These are phyloP conservation scores for Saccostrea cuccullata DNA, from an alignment of 1,140 invertebrate genomes.

Conservation along the genomic window DNA sequence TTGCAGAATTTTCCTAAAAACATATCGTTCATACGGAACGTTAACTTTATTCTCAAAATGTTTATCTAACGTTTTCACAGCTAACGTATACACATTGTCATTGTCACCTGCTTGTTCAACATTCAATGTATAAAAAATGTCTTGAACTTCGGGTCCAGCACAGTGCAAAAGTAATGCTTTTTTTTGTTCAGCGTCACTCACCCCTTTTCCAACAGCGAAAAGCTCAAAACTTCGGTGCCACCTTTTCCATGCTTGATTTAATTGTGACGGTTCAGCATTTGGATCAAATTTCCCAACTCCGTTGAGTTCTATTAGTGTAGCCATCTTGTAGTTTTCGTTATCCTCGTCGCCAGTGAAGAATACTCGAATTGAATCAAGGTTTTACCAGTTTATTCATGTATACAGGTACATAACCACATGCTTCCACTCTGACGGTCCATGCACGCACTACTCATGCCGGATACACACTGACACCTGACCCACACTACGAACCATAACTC, in stretches of 20 bases:
- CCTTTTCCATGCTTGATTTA: conserved; percentile 49
- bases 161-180: conserved; percentile 56
- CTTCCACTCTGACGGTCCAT: too few relatives aligned
- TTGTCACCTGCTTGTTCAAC: background rate
- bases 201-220: conserved; percentile 50
- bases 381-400: too few relatives aligned
- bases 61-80: conserved; percentile 32
- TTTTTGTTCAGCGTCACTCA: conserved; percentile 47
- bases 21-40: conserved; percentile 42
- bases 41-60: conserved; percentile 51
- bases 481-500: too few relatives aligned
- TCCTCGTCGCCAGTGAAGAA: too few relatives aligned
- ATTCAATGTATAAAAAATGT: conserved; percentile 56
- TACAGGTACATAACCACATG: too few relatives aligned
- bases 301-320: conserved; percentile 23
- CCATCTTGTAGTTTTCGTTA: background rate
- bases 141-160: conserved; percentile 58
- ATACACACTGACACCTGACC: too few relatives aligned
- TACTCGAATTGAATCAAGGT: too few relatives aligned
- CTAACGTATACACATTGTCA: conserved; percentile 34
- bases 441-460: too few relatives aligned
- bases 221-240: conserved; percentile 57
- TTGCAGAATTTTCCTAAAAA: background rate
- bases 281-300: background rate
- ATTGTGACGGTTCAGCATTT: conserved; percentile 29